A percentile compares a stretch with the other conserved stretches of the same genome.
These are phyloP conservation scores for Zoroaster sp. DNA, from an alignment of 53 echinoderm and acorn worm genomes.

Conservation along the genomic window DNA sequence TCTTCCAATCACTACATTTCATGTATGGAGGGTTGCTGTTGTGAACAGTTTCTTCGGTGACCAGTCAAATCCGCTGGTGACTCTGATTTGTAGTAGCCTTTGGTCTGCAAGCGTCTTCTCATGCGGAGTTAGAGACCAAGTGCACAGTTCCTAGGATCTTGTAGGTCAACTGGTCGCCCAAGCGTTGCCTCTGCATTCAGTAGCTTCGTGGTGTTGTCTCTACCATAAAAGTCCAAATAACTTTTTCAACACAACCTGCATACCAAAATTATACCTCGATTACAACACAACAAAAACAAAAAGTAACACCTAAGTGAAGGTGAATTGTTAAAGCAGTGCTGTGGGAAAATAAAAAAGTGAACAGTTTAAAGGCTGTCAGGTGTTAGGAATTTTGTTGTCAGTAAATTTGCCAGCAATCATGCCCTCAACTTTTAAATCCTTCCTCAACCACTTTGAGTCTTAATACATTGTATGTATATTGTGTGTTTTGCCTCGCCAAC, in stretches of 20 bases:
- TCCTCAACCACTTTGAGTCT: no score
- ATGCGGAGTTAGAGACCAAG: background rate
- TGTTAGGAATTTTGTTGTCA: no score
- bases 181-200: background rate
- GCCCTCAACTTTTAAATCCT: no score
- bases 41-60: background rate
- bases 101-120: background rate
- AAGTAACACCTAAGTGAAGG: background rate
- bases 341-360: no score
- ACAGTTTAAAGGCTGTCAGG: no score
- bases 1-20: constrained; percentile 24
- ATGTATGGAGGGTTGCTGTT: background rate
- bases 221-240: background rate
- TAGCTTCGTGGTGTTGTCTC: background rate
- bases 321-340: background rate
- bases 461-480: no score
- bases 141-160: background rate
- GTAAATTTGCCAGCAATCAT: no score
- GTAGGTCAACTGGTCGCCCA: background rate
- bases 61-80: background rate
- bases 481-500: no score
- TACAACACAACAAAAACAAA: background rate
- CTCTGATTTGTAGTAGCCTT: background rate
- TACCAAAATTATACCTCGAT: no score
- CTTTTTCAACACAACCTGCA: constrained; percentile 38